Evolutionary conservation across 2,888 invertebrate species (phyloP), one percentile per base, ranked within the genome.

Genomic region (Ashinkailepas kermadecensis): DNA sequence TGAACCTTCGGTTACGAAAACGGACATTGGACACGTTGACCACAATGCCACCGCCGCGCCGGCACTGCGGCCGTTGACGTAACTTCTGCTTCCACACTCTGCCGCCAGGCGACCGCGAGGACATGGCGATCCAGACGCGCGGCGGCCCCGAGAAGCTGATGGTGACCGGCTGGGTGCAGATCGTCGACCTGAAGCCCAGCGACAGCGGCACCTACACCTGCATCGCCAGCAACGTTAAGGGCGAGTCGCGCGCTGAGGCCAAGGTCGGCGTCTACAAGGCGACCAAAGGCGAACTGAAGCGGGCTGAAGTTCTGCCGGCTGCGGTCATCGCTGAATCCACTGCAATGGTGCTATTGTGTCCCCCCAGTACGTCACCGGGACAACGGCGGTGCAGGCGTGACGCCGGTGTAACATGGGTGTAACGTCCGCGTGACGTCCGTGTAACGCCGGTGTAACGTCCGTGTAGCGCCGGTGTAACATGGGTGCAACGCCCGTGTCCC

Each of bases 161-260:
- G 88, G 89, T 90, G 62, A 90, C 90, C 0, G 90, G 91, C 81
- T 90, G 90, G 90, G 87, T 92, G 82, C 90, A 91, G 86, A 88
- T 92, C 84, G 87, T 89, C 83, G 88, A 88, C 39, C 86, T 91
- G 6, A 87, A 88, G 56, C 86, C 87, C 54, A 74, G 74, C 70
- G 90, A 91, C 85, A 88, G 89, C 82, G 92, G 92, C 78, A 89
- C 89, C 74, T 92, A 91, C 87, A 88, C 89, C 62, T 92, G 91
- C 86, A 88, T 91, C 78, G 92, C 91, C 54, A 89, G 87, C 83
- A 92, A 91, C 86, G 88, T 89, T 8, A 86, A 89, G 80, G 91
- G 91, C 10, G 87, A 87, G 70, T 87, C 87, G 9, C 87, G 88
- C 80, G 88, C 87, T 12, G 86, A 86, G 15, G 88, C 88, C 12